Evolutionary conservation across 2,797 vertebrate genomes (phyloP), one percentile per base, ranked within the genome.

Genomic region (Enteromius viviparus): DNA sequence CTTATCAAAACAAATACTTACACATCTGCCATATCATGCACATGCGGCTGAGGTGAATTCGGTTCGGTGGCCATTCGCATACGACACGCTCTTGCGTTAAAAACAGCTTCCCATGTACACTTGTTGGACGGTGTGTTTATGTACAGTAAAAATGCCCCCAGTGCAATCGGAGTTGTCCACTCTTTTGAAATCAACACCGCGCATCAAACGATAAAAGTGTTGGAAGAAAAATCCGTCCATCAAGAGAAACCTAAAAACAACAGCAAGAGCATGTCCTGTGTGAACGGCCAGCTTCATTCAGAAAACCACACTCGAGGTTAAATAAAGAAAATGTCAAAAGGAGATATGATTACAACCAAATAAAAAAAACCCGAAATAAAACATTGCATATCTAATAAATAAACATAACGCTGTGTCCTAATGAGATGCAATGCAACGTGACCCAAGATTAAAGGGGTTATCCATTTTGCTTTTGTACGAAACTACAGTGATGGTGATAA

Each of bases 11-110:
- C 64, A 69, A 84, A 79, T 60, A 85, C 76, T 71, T 76, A 85
- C 65, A 85, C 71, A 34, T 80, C 81, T 74, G 75, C 55, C 42
- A 71, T 66, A 82, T 79, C 85, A 86, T 88, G 85, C 84, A 82
- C 81, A 76, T 79, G 80, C 79, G 68, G 76, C 49, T 65, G 82
- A 77, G 45, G 83, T 78, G 80, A 80, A 76, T 60, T 82, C 2
- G 49, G 51, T 51, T 69, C 6, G 1, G 78, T 34, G 6, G 53
- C n/a, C 34, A 2, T 40, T 76, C 14, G 21, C 74, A 60, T n/a
- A 10, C n/a, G 53, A 42, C 7, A 2, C 0, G 34, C 42, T 45
- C 2, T 58, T 5, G 53, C 34, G 0, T 29, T 29, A 29, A 29
- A 29, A 29, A 29, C 29, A n/a, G n/a, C n/a, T n/a, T n/a, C 49